These are phyloP conservation scores for Chromobotia macracanthus DNA, from an alignment of 2,797 vertebrate genomes.

Conservation along the genomic window DNA sequence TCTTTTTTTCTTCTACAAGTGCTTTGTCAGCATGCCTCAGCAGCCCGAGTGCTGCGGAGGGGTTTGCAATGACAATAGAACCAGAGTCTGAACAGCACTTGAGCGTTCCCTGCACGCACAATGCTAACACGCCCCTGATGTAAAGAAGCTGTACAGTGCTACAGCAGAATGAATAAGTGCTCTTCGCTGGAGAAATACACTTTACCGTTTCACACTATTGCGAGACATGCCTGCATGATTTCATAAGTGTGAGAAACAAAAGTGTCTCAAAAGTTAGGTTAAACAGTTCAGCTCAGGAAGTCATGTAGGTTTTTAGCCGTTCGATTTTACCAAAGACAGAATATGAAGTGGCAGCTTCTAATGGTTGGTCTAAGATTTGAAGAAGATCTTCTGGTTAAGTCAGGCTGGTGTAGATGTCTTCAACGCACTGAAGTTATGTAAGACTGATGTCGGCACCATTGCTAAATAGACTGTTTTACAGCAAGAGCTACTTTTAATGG, in stretches of 20 bases:
- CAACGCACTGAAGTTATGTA: not conserved
- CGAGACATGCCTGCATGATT: not conserved
- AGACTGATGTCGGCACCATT: not conserved
- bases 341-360: constrained; percentile 4
- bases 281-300: not conserved
- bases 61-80: constrained; percentile 13
- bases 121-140: constrained; percentile 6
- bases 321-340: not conserved
- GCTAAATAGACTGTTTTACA: not conserved
- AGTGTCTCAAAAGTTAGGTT: not conserved
- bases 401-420: not conserved
- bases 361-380: constrained; percentile 22
- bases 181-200: not conserved
- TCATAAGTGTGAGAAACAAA: not conserved
- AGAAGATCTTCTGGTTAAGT: constrained; percentile 24
- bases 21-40: constrained; percentile 43
- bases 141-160: not conserved
- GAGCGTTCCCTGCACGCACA: not conserved
- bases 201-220: not conserved
- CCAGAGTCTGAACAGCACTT: constrained; percentile 32
- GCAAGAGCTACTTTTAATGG: not conserved
- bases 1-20: constrained; percentile 27
- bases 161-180: not conserved
- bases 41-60: constrained; percentile 14
- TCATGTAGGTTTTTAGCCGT: not conserved